Base-by-base conservation (phyloP, 2,888 invertebrate genomes). In the Aquatica leii region DNA sequence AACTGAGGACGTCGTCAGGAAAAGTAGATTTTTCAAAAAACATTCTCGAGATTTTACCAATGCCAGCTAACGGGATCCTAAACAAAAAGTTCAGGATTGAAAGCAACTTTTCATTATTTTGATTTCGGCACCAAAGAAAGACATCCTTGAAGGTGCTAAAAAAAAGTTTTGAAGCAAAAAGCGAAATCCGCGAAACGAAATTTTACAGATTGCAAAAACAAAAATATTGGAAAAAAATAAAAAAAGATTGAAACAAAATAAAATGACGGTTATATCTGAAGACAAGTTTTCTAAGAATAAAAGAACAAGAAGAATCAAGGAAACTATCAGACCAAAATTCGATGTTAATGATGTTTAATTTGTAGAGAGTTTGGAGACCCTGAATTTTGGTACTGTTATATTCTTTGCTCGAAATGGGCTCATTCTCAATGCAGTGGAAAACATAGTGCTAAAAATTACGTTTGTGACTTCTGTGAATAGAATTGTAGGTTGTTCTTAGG, bases 381-480 rank as follows among this genome's bases (percentile, higher is more conserved):
- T 4, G 37, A 37, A 11, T 11, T 37, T 37, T 37, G 37, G 37
- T 37, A 37, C n/a, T 11, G 37, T 11, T 37, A 11, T 37, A 37
- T 11, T 37, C 37, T 37, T 37, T 37, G 11, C 37, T 11, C 37
- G 12, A 37, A 37, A 37, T 37, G 37, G 37, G 11, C 11, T 12
- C 37, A n/a, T 37, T 37, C 37, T 37, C 37, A 37, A 37, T 37
- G 37, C 37, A 37, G 37, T 37, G 11, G 37, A 6, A 37, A 37
- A 12, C 4, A 37, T 2, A 37, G 37, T 37, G 37, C 37, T 37
- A 37, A 12, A 37, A 37, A 37, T 37, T 37, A 37, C 37, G 37
- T 37, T 37, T 37, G 37, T 37, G 37, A 37, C 37, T 37, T 37
- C 37, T 37, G 37, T 9, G 37, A 37, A 37, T 37, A 6, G 37